phyloP scores from a whole-genome alignment of 2,888 invertebrate genomes.

The Schizotus pectinicornis region DNA sequence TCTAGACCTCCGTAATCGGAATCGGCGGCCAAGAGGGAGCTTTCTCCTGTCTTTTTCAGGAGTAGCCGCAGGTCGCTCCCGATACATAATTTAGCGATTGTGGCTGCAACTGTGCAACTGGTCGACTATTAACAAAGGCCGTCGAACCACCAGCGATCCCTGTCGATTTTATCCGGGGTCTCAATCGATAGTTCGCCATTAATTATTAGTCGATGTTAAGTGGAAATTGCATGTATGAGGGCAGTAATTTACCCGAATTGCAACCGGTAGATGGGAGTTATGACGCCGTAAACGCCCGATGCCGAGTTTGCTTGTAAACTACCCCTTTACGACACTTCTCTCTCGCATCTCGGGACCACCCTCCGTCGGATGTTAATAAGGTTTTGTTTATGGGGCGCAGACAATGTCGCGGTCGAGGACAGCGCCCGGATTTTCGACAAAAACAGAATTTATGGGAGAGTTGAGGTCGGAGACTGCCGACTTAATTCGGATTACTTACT shows the following conservation, averaged over 20 bases:
- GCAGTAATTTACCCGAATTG: slow-evolving; percentile 2
- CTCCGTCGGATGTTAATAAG: slow-evolving; percentile 5
- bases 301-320: not conserved
- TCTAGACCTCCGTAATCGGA: too few relatives aligned
- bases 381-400: slow-evolving; percentile 8
- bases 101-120: too few relatives aligned
- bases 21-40: too few relatives aligned
- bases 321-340: slow-evolving; percentile 11
- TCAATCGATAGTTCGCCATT: slow-evolving; percentile 9
- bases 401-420: too few relatives aligned
- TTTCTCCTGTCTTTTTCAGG: too few relatives aligned
- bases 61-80: too few relatives aligned
- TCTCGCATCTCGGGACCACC: slow-evolving; percentile 3
- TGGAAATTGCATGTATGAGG: slow-evolving; percentile 23
- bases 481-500: not conserved
- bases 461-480: not conserved
- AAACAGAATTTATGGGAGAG: too few relatives aligned
- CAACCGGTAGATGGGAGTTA: not conserved
- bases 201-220: slow-evolving; percentile 21
- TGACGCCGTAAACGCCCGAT: slow-evolving; percentile 5
- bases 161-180: not conserved
- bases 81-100: too few relatives aligned
- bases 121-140: too few relatives aligned
- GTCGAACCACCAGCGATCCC: too few relatives aligned
- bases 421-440: too few relatives aligned